Conservation (phyloP, 2,113 vertebrate genomes). For the Etia nguti region DNA sequence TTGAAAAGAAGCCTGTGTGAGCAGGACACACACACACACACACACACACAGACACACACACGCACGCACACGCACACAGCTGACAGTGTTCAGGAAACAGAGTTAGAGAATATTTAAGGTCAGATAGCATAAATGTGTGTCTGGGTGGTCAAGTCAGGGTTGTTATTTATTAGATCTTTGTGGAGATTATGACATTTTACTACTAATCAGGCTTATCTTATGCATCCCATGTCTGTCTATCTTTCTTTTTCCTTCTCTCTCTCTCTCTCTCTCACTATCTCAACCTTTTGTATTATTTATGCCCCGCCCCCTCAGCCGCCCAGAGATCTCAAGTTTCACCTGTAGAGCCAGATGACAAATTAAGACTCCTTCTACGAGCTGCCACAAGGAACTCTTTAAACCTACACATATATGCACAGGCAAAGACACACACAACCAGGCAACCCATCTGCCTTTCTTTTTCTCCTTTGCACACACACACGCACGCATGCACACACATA, state of each 20-base stretch:
- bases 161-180: background rate
- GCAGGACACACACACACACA: background rate
- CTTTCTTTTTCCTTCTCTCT: background rate
- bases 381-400: slow-evolving; percentile 43
- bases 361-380: slow-evolving; percentile 62
- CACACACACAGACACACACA: background rate
- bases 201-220: slow-evolving; percentile 13
- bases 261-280: slow-evolving; percentile 10
- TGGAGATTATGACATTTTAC: background rate
- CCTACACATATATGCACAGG: background rate
- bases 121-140: background rate
- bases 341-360: slow-evolving; percentile 68
- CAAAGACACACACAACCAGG: background rate
- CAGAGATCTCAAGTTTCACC: slow-evolving; percentile 59
- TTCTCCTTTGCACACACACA: background rate
- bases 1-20: background rate
- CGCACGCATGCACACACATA: background rate
- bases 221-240: background rate
- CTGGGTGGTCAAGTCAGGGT: background rate
- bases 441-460: background rate
- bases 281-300: slow-evolving; percentile 70
- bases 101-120: background rate
- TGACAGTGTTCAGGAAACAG: background rate
- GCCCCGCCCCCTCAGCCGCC: slow-evolving; percentile 61
- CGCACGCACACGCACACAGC: background rate